Evolutionary conservation across 2,888 invertebrate genomes (phyloP), one percentile per base, ranked within the genome.

Genomic region (Trichogramma evanescens): DNA sequence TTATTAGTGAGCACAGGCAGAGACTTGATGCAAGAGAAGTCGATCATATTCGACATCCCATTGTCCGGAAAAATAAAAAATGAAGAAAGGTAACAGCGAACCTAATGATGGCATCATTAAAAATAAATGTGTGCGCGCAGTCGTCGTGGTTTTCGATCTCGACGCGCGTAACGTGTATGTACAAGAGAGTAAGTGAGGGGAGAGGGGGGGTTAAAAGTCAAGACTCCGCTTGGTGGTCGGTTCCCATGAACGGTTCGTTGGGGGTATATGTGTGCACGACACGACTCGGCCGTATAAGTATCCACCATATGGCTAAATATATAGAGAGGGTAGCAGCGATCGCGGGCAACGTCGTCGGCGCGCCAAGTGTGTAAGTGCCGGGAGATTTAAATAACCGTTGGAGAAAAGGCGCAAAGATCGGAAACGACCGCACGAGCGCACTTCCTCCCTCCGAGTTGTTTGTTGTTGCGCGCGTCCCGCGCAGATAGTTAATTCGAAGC

Each of bases 301-400:
- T 48, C 38, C 55, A 54, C 62, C 62, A 64, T 64, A 64, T 62
- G 64, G 60, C 51, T 7, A 50, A 50, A 9, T 45, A 9, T 9
- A 45, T 9, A 26, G 26, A 26, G 26, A 26, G 26, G 26, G 26
- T 26, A 26, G 3, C 26, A 2, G 3, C 1, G 10, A 38, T 3
- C 46, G 46, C 7, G 50, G 13, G 43, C 26, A 26, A 43, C 50
- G 41, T 38, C 38, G 49, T 8, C 39, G 73, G 72, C 66, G 61
- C 59, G 69, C 75, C 77, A 76, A 77, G 77, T 77, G 77, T 26
- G 26, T 2, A 26, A 26, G 26, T 72, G 73, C 68, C 66, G 69
- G 73, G 69, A 77, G 77, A 78, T 77, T 77, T 77, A 77, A 77
- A 77, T 78, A 78, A 77, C 77, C 77, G 77, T 77, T 75, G 70